Percentiles rank a stretch among this genome's conserved stretches.
These are phyloP conservation scores for Malurus cyaneus DNA, from an alignment of 2,113 vertebrate genomes.

Conservation along the genomic window DNA sequence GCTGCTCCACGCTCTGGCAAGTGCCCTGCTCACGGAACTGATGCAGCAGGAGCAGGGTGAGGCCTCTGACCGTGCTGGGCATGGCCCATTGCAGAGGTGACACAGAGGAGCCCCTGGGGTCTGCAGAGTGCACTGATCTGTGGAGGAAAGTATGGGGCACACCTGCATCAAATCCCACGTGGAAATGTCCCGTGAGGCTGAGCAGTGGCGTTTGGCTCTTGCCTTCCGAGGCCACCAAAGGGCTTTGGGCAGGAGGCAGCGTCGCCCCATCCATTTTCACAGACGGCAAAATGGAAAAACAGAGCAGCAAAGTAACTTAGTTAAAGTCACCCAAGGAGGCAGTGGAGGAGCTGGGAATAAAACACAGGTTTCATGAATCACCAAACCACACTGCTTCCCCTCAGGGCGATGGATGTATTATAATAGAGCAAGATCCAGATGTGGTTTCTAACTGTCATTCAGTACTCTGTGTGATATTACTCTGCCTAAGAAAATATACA, in stretches of 20 bases:
- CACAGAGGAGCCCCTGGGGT: neutral
- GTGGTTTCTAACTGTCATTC: slow-evolving; percentile 62
- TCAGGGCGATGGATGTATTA: slow-evolving; percentile 56
- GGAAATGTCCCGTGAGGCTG: neutral
- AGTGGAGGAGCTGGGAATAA: slow-evolving; percentile 55
- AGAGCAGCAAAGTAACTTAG: neutral
- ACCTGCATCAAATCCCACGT: neutral
- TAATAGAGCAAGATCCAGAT: slow-evolving; percentile 57
- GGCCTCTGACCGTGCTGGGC: neutral
- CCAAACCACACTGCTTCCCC: slow-evolving; percentile 55
- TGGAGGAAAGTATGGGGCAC: neutral
- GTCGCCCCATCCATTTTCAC: neutral
- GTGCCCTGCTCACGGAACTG: neutral
- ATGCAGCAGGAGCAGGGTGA: neutral
- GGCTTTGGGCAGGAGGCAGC: neutral
- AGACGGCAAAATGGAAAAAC: neutral
- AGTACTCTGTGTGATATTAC: slow-evolving; percentile 42
- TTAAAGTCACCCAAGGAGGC: slow-evolving; percentile 50
- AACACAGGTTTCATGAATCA: slow-evolving; percentile 55
- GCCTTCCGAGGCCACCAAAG: neutral
- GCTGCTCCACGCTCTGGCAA: neutral
- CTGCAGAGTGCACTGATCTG: neutral
- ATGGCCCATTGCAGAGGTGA: neutral
- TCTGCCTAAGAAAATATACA: slow-evolving; percentile 59
- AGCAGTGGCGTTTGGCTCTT: neutral